Percentiles rank a stretch among this genome's conserved stretches.
phyloP scores from a whole-genome alignment of 2,113 vertebrate genomes.

The Phodopus roborovskii region DNA sequence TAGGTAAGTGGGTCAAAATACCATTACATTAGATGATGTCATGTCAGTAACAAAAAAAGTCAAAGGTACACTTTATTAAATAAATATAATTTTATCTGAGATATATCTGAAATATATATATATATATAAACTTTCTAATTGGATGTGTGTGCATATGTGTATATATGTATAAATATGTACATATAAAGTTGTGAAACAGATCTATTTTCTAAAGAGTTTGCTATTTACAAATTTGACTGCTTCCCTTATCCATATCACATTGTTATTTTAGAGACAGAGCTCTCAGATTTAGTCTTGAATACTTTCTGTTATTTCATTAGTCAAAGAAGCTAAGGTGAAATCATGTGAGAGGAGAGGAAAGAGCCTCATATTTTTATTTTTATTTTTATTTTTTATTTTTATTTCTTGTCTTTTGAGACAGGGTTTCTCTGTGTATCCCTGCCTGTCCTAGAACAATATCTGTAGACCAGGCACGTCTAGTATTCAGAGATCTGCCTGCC shows the following conservation, averaged over 20 bases:
- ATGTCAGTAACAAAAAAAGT: neutral
- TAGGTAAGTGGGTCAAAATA: neutral
- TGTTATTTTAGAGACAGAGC: constrained; percentile 72
- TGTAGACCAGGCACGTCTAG: too few species aligned
- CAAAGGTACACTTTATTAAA: neutral
- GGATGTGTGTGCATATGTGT: neutral
- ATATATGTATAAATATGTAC: neutral
- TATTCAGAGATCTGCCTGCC: neutral
- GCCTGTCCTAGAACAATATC: neutral
- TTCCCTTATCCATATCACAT: constrained; percentile 34
- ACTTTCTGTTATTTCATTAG: neutral
- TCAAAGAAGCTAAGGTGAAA: neutral
- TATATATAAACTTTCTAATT: neutral
- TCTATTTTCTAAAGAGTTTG: constrained; percentile 61
- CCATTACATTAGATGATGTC: neutral
- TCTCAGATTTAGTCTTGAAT: constrained; percentile 47
- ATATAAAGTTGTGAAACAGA: constrained; percentile 59
- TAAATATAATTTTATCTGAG: too few species aligned
- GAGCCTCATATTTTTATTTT: neutral
- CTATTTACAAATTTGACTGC: constrained; percentile 74
- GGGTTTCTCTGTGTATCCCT: neutral
- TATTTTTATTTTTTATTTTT: neutral
- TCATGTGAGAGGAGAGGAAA: neutral
- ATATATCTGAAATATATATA: too few species aligned
- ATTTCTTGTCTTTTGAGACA: neutral